phyloP scores from a whole-genome alignment of 2,113 vertebrate genomes.

The Lethenteron camtschaticum region DNA sequence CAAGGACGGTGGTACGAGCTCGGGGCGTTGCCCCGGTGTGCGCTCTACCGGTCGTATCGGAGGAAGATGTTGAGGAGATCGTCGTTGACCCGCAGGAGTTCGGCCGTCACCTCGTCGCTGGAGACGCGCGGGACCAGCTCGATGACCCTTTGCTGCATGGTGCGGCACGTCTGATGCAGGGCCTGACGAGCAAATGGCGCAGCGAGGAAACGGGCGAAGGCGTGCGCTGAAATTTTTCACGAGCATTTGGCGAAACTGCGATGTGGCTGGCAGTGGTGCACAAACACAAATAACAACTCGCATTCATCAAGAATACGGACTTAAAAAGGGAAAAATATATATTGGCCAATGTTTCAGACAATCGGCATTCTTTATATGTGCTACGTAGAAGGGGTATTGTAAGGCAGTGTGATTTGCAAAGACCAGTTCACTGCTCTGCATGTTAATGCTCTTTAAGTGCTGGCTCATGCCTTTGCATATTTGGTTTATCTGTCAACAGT shows the following conservation, averaged over 20 bases:
- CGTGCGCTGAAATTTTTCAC: background rate
- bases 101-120: slow-evolving; percentile 81
- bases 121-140: slow-evolving; percentile 82
- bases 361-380: too few relatives aligned
- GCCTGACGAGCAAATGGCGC: slow-evolving; percentile 28
- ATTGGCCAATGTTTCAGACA: background rate
- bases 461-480: too few relatives aligned
- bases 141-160: slow-evolving; percentile 83
- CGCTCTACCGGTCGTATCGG: slow-evolving; percentile 52
- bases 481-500: too few relatives aligned
- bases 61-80: slow-evolving; percentile 96
- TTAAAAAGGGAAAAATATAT: background rate
- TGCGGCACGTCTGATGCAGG: slow-evolving; percentile 73
- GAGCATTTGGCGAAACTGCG: background rate
- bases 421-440: too few relatives aligned
- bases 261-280: background rate
- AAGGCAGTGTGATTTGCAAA: too few relatives aligned
- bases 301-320: background rate
- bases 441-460: too few relatives aligned
- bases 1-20: too few relatives aligned
- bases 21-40: too few relatives aligned
- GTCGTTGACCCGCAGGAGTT: slow-evolving; percentile 78
- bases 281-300: slow-evolving; percentile 1
- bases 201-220: background rate
- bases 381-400: too few relatives aligned